Conservation (phyloP, 2,888 invertebrate species). For the Oasisia sp. region DNA sequence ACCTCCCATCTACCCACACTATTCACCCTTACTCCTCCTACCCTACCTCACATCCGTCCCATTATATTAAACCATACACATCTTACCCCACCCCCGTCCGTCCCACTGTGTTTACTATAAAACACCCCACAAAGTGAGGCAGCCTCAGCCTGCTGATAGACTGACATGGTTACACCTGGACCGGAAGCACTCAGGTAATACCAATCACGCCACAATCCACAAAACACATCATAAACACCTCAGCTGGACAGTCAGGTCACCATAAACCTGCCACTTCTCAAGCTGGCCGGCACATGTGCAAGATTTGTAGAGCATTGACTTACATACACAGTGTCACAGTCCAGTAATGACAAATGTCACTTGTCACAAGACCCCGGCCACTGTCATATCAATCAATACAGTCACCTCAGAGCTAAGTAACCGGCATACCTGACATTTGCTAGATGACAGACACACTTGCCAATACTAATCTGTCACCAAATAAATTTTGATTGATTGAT, state of each 20-base stretch:
- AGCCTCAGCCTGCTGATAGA: background rate
- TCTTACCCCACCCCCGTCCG: no score
- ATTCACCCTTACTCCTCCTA: background rate
- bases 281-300: background rate
- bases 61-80: no score
- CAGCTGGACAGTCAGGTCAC: background rate
- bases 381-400: background rate
- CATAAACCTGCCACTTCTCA: background rate
- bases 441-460: background rate
- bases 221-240: background rate
- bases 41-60: background rate
- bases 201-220: background rate
- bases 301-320: background rate
- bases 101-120: no score
- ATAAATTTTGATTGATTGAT: no score
- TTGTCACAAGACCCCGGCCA: background rate
- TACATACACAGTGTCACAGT: background rate
- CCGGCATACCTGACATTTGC: background rate
- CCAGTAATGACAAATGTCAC: background rate
- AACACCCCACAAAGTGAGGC: no score
- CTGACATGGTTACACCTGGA: background rate
- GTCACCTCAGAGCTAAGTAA: background rate
- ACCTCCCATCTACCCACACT: no score
- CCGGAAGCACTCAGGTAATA: background rate
- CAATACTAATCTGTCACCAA: background rate